Evolutionary conservation across 1,140 invertebrate genomes (phyloP).

Genomic region (Drosophila kanapiae): DNA sequence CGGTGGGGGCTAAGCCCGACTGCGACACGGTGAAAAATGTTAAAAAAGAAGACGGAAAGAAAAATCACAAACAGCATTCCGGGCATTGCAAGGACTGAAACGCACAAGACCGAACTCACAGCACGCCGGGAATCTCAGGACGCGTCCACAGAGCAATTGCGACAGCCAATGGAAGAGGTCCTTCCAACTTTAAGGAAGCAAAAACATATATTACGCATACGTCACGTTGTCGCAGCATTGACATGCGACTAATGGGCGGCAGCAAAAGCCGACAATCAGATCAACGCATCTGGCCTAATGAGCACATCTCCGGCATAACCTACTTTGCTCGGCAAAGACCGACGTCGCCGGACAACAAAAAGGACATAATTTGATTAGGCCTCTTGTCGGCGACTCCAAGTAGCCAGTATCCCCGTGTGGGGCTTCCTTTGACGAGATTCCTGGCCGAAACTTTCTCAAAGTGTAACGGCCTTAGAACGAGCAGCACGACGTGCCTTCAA

Average conservation of each 20-base stretch:
- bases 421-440: conserved; percentile 39
- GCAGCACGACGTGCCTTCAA: conserved; percentile 50
- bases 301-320: conserved; percentile 40
- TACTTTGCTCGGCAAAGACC: conserved; percentile 11
- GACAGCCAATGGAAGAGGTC: conserved; percentile 24
- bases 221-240: conserved; percentile 9
- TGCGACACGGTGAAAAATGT: conserved; percentile 56
- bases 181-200: conserved; percentile 16
- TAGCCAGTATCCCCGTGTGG: neutral
- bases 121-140: conserved; percentile 23
- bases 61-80: conserved; percentile 82
- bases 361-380: conserved; percentile 62
- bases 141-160: conserved; percentile 8
- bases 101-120: conserved; percentile 13
- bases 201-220: conserved; percentile 36
- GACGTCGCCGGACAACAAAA: conserved; percentile 36
- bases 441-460: conserved; percentile 55
- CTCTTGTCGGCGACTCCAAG: conserved; percentile 8
- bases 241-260: conserved; percentile 31
- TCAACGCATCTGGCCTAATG: conserved; percentile 50
- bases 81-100: conserved; percentile 44
- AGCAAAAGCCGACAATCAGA: conserved; percentile 48
- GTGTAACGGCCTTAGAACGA: conserved; percentile 63
- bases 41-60: conserved; percentile 23
- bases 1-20: conserved; percentile 9